Conservation (phyloP, 2,797 vertebrate genomes). For the Rachycentron canadum region DNA sequence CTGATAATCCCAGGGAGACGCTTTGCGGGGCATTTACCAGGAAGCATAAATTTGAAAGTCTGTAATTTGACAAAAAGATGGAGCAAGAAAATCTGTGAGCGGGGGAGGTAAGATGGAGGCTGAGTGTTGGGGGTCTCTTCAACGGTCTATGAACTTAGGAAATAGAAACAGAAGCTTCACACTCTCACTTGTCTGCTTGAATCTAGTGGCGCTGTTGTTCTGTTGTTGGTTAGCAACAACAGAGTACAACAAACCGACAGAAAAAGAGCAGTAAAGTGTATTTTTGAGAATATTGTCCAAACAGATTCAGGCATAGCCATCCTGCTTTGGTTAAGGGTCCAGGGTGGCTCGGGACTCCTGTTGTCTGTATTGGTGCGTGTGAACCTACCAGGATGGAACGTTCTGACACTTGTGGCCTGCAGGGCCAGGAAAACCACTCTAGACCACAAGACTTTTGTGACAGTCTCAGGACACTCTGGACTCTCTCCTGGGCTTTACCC, state of each 20-base stretch:
- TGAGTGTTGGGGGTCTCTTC: slow-evolving; percentile 63
- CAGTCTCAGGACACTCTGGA: slow-evolving; percentile 46
- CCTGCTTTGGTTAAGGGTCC: slow-evolving; percentile 38
- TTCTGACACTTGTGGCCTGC: slow-evolving; percentile 42
- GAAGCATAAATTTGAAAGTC: slow-evolving; percentile 74
- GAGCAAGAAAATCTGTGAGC: slow-evolving; percentile 49
- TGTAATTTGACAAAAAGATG: slow-evolving; percentile 77
- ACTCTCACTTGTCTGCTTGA: slow-evolving; percentile 10
- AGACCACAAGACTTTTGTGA: slow-evolving; percentile 46
- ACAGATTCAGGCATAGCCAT: slow-evolving; percentile 13
- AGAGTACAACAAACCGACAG: slow-evolving; percentile 31
- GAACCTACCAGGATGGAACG: slow-evolving; percentile 28
- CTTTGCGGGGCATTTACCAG: slow-evolving; percentile 72
- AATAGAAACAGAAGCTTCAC: too few relatives aligned
- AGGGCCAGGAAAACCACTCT: slow-evolving; percentile 56
- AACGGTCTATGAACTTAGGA: slow-evolving; percentile 40
- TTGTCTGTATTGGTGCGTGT: slow-evolving; percentile 20
- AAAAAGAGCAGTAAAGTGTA: slow-evolving; percentile 39
- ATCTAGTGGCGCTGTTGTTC: slow-evolving; percentile 25
- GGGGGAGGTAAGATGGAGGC: slow-evolving; percentile 32
- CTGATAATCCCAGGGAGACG: slow-evolving; percentile 78
- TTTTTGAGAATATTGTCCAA: slow-evolving; percentile 36
- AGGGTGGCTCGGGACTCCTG: slow-evolving; percentile 28
- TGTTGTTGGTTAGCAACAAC: slow-evolving; percentile 46
- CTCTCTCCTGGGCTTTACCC: slow-evolving; percentile 39